These are phyloP conservation scores for Drosophila anomelani DNA, from an alignment of 2,888 invertebrate genomes.

Conservation along the genomic window DNA sequence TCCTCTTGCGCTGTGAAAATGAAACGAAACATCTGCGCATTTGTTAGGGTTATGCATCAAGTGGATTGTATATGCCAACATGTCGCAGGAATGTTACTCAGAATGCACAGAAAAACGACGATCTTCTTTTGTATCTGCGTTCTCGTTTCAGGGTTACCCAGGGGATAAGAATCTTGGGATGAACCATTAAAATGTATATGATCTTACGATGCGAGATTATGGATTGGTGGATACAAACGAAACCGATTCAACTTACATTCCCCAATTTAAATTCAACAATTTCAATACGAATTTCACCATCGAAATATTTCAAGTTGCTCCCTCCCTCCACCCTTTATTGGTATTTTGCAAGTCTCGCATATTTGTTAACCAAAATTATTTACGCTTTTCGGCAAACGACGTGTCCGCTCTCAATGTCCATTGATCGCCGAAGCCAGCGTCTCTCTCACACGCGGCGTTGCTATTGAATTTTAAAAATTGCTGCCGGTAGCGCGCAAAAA, in stretches of 20 bases:
- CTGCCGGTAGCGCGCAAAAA: conserved; percentile 79
- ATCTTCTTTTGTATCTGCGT: conserved; percentile 24
- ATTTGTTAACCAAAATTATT: conserved; percentile 65
- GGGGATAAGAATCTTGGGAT: neutral
- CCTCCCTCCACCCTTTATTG: conserved; percentile 17
- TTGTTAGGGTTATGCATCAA: conserved; percentile 48
- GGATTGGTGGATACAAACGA: neutral
- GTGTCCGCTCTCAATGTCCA: conserved; percentile 8
- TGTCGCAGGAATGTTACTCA: conserved; percentile 33
- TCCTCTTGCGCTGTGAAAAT: conserved; percentile 38
- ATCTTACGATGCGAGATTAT: too few species aligned
- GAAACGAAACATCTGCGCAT: conserved; percentile 75
- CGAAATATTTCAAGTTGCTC: conserved; percentile 3
- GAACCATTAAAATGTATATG: neutral
- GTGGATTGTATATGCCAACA: conserved; percentile 23
- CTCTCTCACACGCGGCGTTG: conserved; percentile 43
- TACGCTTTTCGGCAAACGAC: conserved; percentile 33
- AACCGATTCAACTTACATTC: neutral
- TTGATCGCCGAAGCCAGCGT: conserved; percentile 9
- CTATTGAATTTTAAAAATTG: conserved; percentile 77
- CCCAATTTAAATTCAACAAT: neutral
- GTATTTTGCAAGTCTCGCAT: conserved; percentile 60
- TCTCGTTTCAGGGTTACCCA: conserved; percentile 17
- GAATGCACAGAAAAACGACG: conserved; percentile 11
- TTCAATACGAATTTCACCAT: conserved; percentile 9